Evolutionary conservation across 2,113 vertebrate species (phyloP), one percentile per base, ranked within the genome.

Genomic region (Neoarius graeffei): DNA sequence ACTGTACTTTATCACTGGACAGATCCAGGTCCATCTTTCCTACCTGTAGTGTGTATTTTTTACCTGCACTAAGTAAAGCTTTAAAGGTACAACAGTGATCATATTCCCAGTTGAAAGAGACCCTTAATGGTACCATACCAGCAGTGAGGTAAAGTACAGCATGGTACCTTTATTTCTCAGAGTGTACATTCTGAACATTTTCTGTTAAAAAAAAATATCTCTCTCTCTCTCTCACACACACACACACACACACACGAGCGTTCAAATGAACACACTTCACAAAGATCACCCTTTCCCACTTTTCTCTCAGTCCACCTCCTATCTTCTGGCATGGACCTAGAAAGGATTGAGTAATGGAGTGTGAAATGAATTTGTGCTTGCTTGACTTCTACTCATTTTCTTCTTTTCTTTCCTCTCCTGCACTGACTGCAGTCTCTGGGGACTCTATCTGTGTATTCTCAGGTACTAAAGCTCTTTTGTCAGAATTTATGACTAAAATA

Each of bases 401-500:
- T 67, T 67, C 86, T 79, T 50, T 62, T 88, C 42, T 89, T 66
- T 48, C 69, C 90, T 84, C 62, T 85, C 57, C 90, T 79, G 90
- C n/a, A 85, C 91, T 90, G 89, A 82, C 7, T 84, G 88, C 89
- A 99, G 97, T 97, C 97, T 56, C 91, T 97, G 94, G 96, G 97
- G 89, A 97, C 95, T 4, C 94, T 97, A 89, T 98, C 97, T 90
- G 96, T 96, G 0, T 97, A 97, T 91, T 97, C 97, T 1, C 97
- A 98, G 96, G 97, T 97, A 96, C 97, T 89, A 5, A 67, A 50
- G 23, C 14, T 20, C 67, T 83, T 60, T 82, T 23, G 4, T 52
- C 73, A 11, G 73, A 76, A 52, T 52, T 1, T 2, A 42, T 2
- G 35, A n/a, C 23, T n/a, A 6, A 25, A n/a, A 77, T n/a, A 54